Evolutionary conservation across 2,888 invertebrate genomes (phyloP).

Genomic region (Pollenia amentaria): DNA sequence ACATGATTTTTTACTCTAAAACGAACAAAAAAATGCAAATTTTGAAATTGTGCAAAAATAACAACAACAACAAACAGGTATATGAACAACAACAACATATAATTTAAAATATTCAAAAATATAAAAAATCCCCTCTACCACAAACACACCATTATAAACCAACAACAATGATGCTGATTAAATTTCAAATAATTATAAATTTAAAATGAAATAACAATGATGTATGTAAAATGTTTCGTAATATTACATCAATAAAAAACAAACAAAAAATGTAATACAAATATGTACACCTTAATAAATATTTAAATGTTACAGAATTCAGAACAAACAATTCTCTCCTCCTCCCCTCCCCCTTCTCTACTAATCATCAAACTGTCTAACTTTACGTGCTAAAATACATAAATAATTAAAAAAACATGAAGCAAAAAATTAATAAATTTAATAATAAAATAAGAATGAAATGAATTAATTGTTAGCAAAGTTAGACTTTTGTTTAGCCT

Average conservation of each 20-base stretch:
- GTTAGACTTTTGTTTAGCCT: slow-evolving; percentile 46
- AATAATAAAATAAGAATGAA: slow-evolving; percentile 18
- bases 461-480: slow-evolving; percentile 53
- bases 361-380: slow-evolving; percentile 51
- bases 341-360: slow-evolving; percentile 3
- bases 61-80: slow-evolving; percentile 25
- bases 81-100: slow-evolving; percentile 27
- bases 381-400: slow-evolving; percentile 68
- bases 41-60: slow-evolving; percentile 40
- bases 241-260: slow-evolving; percentile 45
- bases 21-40: slow-evolving; percentile 34
- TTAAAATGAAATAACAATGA: slow-evolving; percentile 5
- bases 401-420: slow-evolving; percentile 22
- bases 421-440: slow-evolving; percentile 15
- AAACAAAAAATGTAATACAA: slow-evolving; percentile 37
- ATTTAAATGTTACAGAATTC: slow-evolving; percentile 59
- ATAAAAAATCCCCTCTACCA: slow-evolving; percentile 31
- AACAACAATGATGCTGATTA: slow-evolving; percentile 28
- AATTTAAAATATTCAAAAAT: slow-evolving; percentile 47
- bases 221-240: slow-evolving; percentile 43
- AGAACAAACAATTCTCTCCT: slow-evolving; percentile 34
- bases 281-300: slow-evolving; percentile 34
- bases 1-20: slow-evolving; percentile 60
- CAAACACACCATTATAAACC: slow-evolving; percentile 7
- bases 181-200: slow-evolving; percentile 2